Evolutionary conservation across 2,113 vertebrate species (phyloP), one percentile per base, ranked within the genome.

Genomic region (Strigops habroptila): DNA sequence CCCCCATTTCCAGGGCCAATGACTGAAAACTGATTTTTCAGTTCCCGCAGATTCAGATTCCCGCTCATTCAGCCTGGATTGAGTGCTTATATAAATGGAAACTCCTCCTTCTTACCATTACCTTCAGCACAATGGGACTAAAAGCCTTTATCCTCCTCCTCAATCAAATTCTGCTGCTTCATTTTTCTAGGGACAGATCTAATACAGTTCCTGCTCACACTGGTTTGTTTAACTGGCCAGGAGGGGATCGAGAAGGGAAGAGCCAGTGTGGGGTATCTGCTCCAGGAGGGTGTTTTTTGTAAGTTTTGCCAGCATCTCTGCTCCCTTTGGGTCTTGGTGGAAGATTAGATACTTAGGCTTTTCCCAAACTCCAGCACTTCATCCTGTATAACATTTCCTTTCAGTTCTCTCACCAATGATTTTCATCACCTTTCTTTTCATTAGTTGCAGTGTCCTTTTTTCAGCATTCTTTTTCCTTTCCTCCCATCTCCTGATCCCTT

Each of bases 181-280:
- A 7, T 49, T 74, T 93, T 48, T 35, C 33, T 49, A 25, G 62
- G 49, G 43, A 43, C 43, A 78, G 30, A 28, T 35, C 37, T 67
- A 46, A 31, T 4, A 15, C 4, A 2, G 18, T 67, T 70, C 25
- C 46, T 39, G 25, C 23, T 24, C 37, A 24, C 16, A 74, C 41
- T 68, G 9, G 4, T 68, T 43, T 37, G 18, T 31, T 82, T 78
- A 67, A 46, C 41, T 87, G 85, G 3, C 1, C 10, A 6, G 46
- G 44, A 44, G 7, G 7, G 30, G 15, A 90, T 18, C 0, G 0
- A 77, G 35, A 19, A 35, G 10, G 62, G 8, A 52, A 1, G 30
- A 69, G 27, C 25, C 71, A 80, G 6, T 1, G 2, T 16, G 51
- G 28, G 46, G 5, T 17, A 76, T 5, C 30, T 63, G 10, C 23